A percentile compares a stretch with the other conserved stretches of the same genome.
Evolutionary conservation across 2,113 vertebrate genomes (phyloP).

Genomic region (Cheilinus undulatus): DNA sequence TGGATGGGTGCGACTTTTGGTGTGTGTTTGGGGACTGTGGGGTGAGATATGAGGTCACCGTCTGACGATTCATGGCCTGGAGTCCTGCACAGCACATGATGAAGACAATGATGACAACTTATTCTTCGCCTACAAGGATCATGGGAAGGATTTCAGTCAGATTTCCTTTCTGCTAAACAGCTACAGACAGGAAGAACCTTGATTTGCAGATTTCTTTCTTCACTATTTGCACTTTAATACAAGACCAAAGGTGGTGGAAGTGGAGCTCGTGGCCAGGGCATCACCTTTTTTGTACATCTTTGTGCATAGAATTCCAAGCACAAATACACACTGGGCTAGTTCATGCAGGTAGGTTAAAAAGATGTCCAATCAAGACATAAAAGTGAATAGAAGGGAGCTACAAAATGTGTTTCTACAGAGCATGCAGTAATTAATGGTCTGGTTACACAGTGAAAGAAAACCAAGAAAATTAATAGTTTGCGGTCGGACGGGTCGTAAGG

Average conservation of each 20-base stretch:
- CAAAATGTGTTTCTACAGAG: neutral
- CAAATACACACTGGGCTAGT: neutral
- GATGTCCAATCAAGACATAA: neutral
- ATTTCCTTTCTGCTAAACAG: neutral
- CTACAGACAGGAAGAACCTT: constrained; percentile 1
- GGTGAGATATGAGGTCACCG: constrained; percentile 66
- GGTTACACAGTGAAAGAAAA: neutral
- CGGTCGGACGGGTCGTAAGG: constrained; percentile 1
- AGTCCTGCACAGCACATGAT: constrained; percentile 33
- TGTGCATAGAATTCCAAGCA: neutral
- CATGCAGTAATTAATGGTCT: neutral
- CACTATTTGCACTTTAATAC: neutral
- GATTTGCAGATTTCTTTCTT: constrained; percentile 1
- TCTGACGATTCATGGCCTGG: constrained; percentile 64
- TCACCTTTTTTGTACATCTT: neutral
- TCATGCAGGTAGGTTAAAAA: neutral
- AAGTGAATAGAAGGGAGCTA: neutral
- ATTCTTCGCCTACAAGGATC: constrained; percentile 21
- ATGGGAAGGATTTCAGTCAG: constrained; percentile 13
- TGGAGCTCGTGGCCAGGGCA: neutral
- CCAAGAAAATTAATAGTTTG: neutral
- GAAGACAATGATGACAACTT: constrained; percentile 32
- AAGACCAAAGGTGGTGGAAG: constrained; percentile 9
- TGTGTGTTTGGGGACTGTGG: constrained; percentile 1
- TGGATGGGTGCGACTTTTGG: neutral